Evolutionary conservation across 37 sponge, comb jelly and placozoan species (phyloP).

Genomic region (Bolinopsis microptera): DNA sequence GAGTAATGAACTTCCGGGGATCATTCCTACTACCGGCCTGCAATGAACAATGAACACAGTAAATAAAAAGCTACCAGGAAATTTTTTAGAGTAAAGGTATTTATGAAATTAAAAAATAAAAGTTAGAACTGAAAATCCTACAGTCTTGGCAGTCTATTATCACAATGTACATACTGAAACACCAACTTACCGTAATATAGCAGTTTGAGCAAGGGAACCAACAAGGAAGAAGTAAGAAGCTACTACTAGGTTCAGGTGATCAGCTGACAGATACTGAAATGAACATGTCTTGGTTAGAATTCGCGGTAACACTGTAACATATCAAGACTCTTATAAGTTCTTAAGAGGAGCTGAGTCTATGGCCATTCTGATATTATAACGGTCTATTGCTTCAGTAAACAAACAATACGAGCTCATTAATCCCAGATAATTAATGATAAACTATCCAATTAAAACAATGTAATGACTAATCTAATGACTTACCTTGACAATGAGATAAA

Average conservation of each 20-base stretch:
- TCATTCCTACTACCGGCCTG: constrained; percentile 8
- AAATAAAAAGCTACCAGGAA: background rate
- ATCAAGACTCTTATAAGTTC: too few species aligned
- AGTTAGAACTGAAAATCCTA: too few species aligned
- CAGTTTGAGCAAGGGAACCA: constrained; percentile 10
- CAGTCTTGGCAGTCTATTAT: too few species aligned
- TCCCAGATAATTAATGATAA: too few species aligned
- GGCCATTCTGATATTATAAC: too few species aligned
- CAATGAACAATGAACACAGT: background rate
- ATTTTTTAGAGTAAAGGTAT: background rate
- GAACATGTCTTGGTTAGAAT: background rate
- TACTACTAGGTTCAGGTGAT: constrained; percentile 38
- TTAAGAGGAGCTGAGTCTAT: too few species aligned
- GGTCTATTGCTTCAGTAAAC: too few species aligned
- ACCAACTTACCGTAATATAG: background rate
- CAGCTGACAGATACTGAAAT: constrained; percentile 57
- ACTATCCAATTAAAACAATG: too few species aligned
- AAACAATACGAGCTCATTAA: too few species aligned
- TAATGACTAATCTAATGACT: too few species aligned
- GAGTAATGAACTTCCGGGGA: constrained; percentile 10
- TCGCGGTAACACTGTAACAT: too few species aligned
- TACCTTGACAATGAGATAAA: constrained; percentile 96
- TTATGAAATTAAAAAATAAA: background rate
- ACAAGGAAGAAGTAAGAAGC: constrained; percentile 57
- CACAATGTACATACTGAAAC: too few species aligned